These are phyloP conservation scores for Megalonaias nervosa DNA, from an alignment of 1,140 invertebrate species.

Conservation along the genomic window DNA sequence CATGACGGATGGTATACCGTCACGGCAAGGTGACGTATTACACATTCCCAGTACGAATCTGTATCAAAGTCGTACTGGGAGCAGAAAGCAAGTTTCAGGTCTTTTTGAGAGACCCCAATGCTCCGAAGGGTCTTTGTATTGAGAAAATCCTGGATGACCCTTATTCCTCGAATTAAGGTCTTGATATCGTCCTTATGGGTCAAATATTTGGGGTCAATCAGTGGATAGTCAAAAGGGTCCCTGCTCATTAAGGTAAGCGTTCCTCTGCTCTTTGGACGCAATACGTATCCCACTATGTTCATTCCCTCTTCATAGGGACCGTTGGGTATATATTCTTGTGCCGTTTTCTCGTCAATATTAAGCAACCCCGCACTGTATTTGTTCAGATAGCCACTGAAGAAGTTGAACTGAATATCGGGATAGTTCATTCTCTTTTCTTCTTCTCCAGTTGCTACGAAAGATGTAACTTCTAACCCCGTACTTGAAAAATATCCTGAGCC, in stretches of 20 bases:
- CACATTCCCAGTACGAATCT: slow-evolving; percentile 22
- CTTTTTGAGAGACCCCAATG: slow-evolving; percentile 13
- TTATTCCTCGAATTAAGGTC: slow-evolving; percentile 14
- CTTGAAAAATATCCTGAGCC: slow-evolving; percentile 9
- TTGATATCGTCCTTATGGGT: slow-evolving; percentile 42
- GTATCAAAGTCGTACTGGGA: slow-evolving; percentile 13
- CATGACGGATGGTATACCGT: slow-evolving; percentile 80
- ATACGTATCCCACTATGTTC: slow-evolving; percentile 2
- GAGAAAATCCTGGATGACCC: slow-evolving; percentile 11
- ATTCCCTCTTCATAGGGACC: slow-evolving; percentile 1
- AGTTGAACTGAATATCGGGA: slow-evolving; percentile 26
- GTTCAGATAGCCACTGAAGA: not conserved
- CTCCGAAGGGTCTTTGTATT: slow-evolving; percentile 22
- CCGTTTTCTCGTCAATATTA: slow-evolving; percentile 9
- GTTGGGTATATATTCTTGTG: not conserved
- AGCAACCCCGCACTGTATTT: not conserved
- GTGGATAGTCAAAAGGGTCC: slow-evolving; percentile 86
- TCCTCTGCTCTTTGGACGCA: slow-evolving; percentile 59
- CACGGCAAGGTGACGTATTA: slow-evolving; percentile 11
- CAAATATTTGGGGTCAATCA: slow-evolving; percentile 81
- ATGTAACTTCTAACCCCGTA: slow-evolving; percentile 12
- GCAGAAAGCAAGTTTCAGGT: slow-evolving; percentile 3
- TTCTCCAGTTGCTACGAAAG: slow-evolving; percentile 13
- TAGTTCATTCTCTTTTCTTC: not conserved
- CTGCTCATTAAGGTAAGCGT: slow-evolving; percentile 64